Evolutionary conservation across 2,113 vertebrate genomes (phyloP).

Genomic region (Gallinago jamesoni): DNA sequence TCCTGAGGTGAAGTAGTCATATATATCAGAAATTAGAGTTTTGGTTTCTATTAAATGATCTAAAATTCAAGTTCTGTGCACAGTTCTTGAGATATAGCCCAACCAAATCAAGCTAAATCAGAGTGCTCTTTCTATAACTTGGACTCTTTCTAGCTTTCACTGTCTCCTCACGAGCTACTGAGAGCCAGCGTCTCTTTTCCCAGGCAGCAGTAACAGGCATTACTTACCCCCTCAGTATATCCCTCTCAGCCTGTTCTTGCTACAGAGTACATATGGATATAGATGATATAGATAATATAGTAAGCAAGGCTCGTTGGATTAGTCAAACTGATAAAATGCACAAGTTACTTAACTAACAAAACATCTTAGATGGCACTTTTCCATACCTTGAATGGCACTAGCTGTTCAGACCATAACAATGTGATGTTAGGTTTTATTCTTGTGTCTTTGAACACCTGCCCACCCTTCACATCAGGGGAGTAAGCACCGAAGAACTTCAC

Average conservation of each 20-base stretch:
- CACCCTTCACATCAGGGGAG: not conserved
- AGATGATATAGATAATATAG: not conserved
- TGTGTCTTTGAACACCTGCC: not conserved
- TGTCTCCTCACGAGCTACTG: not conserved
- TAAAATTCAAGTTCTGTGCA: not conserved
- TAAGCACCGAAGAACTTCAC: not conserved
- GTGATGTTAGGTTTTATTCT: not conserved
- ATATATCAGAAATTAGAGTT: not conserved
- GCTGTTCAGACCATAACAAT: not conserved
- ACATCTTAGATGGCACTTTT: not conserved
- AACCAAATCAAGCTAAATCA: not conserved
- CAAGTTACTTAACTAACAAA: not conserved
- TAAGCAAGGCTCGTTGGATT: not conserved
- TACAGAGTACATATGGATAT: not conserved
- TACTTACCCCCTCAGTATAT: not conserved
- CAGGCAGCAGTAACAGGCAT: not conserved
- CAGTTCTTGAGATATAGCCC: not conserved
- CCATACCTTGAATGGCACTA: not conserved
- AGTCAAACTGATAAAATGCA: not conserved
- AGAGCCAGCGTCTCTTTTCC: not conserved
- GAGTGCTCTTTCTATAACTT: not conserved
- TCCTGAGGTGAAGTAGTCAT: not conserved
- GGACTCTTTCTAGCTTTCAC: not conserved
- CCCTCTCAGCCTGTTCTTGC: not conserved
- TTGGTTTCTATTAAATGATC: not conserved